Percentiles rank a stretch among this genome's conserved stretches.
Conservation (phyloP, 1,140 invertebrate genomes). For the Drosophila kepulauana region DNA sequence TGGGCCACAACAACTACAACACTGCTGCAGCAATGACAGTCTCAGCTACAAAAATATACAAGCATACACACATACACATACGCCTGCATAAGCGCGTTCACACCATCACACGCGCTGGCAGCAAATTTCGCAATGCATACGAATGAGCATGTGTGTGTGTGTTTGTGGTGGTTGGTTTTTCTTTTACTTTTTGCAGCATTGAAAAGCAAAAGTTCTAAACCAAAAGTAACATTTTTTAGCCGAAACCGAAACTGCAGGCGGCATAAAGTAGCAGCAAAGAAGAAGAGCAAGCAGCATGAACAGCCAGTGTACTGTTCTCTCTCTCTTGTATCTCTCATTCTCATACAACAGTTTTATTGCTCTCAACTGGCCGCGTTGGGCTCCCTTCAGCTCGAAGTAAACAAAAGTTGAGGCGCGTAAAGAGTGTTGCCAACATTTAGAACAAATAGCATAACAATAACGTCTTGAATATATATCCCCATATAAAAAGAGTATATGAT, state of each 20-base stretch:
- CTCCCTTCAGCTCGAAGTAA: slow-evolving; percentile 57
- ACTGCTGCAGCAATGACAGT: slow-evolving; percentile 29
- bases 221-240: slow-evolving; percentile 50
- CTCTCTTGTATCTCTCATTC: slow-evolving; percentile 23
- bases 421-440: slow-evolving; percentile 42
- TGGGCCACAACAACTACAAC: background rate
- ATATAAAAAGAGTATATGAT: too few species aligned
- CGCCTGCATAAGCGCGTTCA: background rate
- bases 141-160: slow-evolving; percentile 30
- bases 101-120: slow-evolving; percentile 45
- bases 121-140: slow-evolving; percentile 74
- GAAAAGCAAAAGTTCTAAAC: slow-evolving; percentile 75
- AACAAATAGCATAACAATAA: background rate
- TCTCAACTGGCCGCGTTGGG: slow-evolving; percentile 19
- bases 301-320: slow-evolving; percentile 21
- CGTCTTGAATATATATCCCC: background rate
- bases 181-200: slow-evolving; percentile 40
- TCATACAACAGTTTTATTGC: background rate
- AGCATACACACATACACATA: slow-evolving; percentile 2
- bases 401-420: slow-evolving; percentile 47
- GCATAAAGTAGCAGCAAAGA: slow-evolving; percentile 31
- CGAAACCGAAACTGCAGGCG: slow-evolving; percentile 52
- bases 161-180: slow-evolving; percentile 65
- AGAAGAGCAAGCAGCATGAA: slow-evolving; percentile 25
- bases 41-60: slow-evolving; percentile 1